phyloP scores from a whole-genome alignment of 1,140 invertebrate species.

The Wiebesia pumilae region DNA sequence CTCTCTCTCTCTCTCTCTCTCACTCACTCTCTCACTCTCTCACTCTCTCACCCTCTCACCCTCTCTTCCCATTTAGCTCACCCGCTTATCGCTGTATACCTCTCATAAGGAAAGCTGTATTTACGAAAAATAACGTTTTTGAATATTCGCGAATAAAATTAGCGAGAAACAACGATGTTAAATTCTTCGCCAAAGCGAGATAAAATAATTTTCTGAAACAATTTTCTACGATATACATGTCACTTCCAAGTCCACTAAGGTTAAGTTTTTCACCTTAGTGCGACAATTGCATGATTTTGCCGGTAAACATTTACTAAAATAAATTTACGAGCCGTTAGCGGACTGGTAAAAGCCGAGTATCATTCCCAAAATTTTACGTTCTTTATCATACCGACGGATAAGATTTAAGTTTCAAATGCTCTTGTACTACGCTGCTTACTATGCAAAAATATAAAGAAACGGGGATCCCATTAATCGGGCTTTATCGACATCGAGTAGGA shows the following conservation, averaged over 20 bases:
- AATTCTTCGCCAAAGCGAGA: no score
- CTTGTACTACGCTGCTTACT: background rate
- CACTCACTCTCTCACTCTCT: background rate
- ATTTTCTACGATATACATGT: no score
- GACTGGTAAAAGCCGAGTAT: background rate
- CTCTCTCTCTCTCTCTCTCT: background rate
- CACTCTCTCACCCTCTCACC: background rate
- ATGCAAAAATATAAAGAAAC: background rate
- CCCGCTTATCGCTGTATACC: background rate
- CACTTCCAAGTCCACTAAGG: no score
- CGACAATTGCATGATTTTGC: no score
- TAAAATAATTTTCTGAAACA: no score
- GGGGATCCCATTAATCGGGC: background rate
- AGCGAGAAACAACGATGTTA: background rate
- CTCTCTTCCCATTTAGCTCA: background rate
- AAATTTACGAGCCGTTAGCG: background rate
- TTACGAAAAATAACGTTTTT: background rate
- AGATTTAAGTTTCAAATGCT: no score
- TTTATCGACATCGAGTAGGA: conserved; percentile 34
- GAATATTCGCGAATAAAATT: background rate
- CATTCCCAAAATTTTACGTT: background rate
- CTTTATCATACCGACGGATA: no score
- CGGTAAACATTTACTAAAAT: background rate
- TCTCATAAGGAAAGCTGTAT: background rate
- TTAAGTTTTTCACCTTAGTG: no score